phyloP scores from a whole-genome alignment of 2,888 invertebrate species.

The Microplitis deprimator region DNA sequence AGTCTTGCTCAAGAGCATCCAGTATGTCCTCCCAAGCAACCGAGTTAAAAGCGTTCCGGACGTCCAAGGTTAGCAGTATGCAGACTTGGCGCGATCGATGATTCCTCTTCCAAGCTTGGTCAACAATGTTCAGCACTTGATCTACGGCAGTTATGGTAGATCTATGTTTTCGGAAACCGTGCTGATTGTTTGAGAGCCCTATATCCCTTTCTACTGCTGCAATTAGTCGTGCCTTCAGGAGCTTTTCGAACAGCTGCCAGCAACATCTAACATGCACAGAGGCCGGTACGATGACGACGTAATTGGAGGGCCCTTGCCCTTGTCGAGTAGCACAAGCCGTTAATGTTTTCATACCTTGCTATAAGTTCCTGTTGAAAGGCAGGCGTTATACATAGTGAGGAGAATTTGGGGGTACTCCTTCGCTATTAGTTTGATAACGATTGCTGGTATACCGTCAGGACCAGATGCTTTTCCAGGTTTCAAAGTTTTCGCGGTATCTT shows the following conservation, averaged over 20 bases:
- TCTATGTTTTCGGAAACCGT: slow-evolving; percentile 42
- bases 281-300: not conserved
- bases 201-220: slow-evolving; percentile 39
- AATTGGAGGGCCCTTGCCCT: not conserved
- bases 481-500: not conserved
- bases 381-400: not conserved
- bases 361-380: not conserved
- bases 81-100: slow-evolving; percentile 42
- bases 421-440: slow-evolving; percentile 29
- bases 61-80: slow-evolving; percentile 45
- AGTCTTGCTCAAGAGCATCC: slow-evolving; percentile 38
- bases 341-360: not conserved
- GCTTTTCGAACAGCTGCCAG: slow-evolving; percentile 54
- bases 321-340: not conserved
- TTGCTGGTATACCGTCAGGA: not conserved
- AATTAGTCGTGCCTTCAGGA: slow-evolving; percentile 50
- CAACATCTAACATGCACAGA: slow-evolving; percentile 41
- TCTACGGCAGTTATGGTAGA: slow-evolving; percentile 48
- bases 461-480: not conserved
- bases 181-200: slow-evolving; percentile 18
- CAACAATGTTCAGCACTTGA: slow-evolving; percentile 40
- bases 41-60: slow-evolving; percentile 40
- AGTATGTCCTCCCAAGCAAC: slow-evolving; percentile 34
- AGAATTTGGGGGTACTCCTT: not conserved
- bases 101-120: slow-evolving; percentile 26